Conservation (phyloP, 2,113 vertebrate species). For the Chloebia gouldiae region DNA sequence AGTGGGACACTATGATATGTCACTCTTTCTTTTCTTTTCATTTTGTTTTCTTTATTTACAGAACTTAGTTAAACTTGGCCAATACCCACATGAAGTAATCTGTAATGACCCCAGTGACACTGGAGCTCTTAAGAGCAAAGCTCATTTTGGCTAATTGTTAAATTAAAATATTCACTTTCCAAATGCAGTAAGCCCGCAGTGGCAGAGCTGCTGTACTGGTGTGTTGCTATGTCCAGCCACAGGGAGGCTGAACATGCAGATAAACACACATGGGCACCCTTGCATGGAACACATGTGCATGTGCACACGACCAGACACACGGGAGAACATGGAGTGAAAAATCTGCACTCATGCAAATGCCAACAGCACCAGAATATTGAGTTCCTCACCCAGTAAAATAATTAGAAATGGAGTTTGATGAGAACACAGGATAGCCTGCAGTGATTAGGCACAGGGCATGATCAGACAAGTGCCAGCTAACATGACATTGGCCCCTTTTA, state of each 20-base stretch:
- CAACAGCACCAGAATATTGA: not conserved
- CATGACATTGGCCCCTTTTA: not conserved
- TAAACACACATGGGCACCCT: rapidly evolving
- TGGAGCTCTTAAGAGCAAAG: not conserved
- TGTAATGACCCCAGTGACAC: not conserved
- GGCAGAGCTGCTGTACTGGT: not conserved
- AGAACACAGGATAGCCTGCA: not conserved
- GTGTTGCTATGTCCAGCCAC: not conserved
- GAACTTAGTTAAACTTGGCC: not conserved
- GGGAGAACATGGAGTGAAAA: not conserved
- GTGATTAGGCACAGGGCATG: not conserved
- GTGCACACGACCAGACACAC: not conserved
- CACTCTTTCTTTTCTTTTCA: not conserved
- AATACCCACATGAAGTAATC: not conserved
- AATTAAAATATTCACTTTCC: not conserved
- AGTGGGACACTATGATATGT: not conserved
- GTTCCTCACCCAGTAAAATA: not conserved
- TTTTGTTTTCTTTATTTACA: not conserved
- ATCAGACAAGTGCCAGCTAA: not conserved
- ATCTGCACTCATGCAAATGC: not conserved
- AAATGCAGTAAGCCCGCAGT: not conserved
- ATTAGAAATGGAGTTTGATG: not conserved
- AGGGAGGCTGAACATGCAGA: not conserved
- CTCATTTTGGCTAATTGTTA: not conserved
- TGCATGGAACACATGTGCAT: rapidly evolving